These are phyloP conservation scores for Gonioctena quinquepunctata DNA, from an alignment of 1,140 invertebrate species.

Conservation along the genomic window DNA sequence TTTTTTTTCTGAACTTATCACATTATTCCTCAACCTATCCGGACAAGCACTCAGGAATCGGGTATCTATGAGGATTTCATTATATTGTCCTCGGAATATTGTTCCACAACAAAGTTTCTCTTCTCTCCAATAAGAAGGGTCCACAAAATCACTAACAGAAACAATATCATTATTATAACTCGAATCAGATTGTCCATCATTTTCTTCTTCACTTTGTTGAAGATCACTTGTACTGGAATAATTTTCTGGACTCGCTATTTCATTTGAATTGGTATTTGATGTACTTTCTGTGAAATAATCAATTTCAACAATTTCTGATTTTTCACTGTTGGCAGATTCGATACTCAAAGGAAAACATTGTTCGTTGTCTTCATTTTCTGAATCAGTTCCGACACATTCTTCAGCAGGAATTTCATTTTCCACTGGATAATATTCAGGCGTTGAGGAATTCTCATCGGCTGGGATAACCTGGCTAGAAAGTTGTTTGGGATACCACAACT, in stretches of 20 bases:
- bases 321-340: not conserved
- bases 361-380: not conserved
- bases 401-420: too few relatives aligned
- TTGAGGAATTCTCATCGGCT: too few relatives aligned
- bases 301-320: not conserved
- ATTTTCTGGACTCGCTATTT: slow-evolving; percentile 1
- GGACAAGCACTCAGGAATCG: slow-evolving; percentile 65
- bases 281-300: not conserved
- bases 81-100: slow-evolving; percentile 70
- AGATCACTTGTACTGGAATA: slow-evolving; percentile 60
- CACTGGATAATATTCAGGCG: too few relatives aligned
- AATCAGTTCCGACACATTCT: not conserved
- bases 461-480: slow-evolving; percentile 59
- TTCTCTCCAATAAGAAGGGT: slow-evolving; percentile 71
- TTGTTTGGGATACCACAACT: slow-evolving; percentile 57
- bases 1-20: too few relatives aligned
- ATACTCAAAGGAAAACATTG: not conserved
- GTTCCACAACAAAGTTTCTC: slow-evolving; percentile 73
- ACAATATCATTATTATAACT: slow-evolving; percentile 42
- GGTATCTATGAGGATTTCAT: slow-evolving; percentile 69
- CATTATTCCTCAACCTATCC: not conserved
- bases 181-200: slow-evolving; percentile 16
- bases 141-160: slow-evolving; percentile 64
- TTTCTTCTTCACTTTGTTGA: slow-evolving; percentile 3
- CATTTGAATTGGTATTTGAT: not conserved